Percentiles rank a stretch among this genome's conserved stretches.
Conservation (phyloP, 2,888 invertebrate species). For the Melanophora roralis region DNA sequence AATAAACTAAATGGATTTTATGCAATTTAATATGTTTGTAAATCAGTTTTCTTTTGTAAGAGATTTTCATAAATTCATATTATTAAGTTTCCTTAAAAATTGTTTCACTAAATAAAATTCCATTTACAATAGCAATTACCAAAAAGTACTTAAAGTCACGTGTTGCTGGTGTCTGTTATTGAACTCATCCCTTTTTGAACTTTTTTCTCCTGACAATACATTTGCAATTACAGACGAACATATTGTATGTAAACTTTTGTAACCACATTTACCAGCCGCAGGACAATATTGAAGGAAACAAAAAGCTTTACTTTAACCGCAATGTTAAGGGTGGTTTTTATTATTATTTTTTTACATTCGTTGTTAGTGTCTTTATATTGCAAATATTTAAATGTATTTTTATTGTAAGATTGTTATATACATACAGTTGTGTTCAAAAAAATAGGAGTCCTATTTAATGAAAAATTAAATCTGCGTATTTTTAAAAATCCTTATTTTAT, state of each 20-base stretch:
- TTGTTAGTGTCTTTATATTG: not conserved
- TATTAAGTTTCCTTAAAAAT: too few species aligned
- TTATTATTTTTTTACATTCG: too few species aligned
- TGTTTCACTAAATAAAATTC: not conserved
- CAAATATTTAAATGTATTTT: slow-evolving; percentile 13
- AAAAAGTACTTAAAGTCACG: not conserved
- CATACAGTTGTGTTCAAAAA: too few species aligned
- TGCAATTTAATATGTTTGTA: too few species aligned
- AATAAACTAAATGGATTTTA: not conserved
- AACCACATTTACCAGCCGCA: slow-evolving; percentile 41
- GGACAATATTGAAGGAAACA: slow-evolving; percentile 18
- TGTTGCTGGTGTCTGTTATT: not conserved
- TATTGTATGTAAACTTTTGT: slow-evolving; percentile 14
- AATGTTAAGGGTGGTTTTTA: slow-evolving; percentile 11
- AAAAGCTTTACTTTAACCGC: not conserved
- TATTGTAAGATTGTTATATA: too few species aligned
- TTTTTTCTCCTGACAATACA: not conserved
- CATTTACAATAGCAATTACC: not conserved
- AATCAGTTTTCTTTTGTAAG: too few species aligned
- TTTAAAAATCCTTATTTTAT: too few species aligned
- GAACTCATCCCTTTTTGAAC: not conserved
- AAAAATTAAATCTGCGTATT: too few species aligned
- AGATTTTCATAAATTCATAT: too few species aligned
- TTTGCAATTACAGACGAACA: not conserved
- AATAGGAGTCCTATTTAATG: too few species aligned